These are phyloP conservation scores for Trissolcus brochymenae DNA, from an alignment of 2,888 invertebrate genomes.

Conservation along the genomic window DNA sequence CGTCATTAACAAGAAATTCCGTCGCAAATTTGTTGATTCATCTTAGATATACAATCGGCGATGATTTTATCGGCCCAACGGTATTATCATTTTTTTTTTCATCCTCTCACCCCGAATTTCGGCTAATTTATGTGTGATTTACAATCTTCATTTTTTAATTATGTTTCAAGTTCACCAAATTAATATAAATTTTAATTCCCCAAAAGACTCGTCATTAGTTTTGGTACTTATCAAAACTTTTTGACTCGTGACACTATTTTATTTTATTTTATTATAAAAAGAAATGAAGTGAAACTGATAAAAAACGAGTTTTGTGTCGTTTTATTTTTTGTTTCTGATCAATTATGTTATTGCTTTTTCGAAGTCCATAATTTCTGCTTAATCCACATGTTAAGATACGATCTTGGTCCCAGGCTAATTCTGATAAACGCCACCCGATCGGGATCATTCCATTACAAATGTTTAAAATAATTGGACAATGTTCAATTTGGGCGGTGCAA, in stretches of 20 bases:
- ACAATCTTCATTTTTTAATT: no score
- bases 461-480: slow-evolving; percentile 44
- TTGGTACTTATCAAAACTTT: no score
- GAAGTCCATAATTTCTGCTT: slow-evolving; percentile 8
- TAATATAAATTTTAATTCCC: no score
- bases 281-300: not conserved
- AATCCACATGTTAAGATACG: slow-evolving; percentile 2
- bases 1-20: slow-evolving; percentile 24
- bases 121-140: no score
- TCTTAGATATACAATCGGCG: slow-evolving; percentile 3
- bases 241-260: no score
- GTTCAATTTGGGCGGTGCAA: slow-evolving; percentile 34
- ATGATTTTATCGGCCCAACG: slow-evolving; percentile 1
- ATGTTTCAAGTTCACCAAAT: no score
- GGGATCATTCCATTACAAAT: slow-evolving; percentile 35
- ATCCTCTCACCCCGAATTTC: no score
- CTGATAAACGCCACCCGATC: slow-evolving; percentile 7
- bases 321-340: no score
- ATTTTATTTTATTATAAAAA: not conserved
- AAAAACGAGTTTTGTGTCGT: not conserved
- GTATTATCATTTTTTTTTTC: slow-evolving; percentile 4
- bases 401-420: slow-evolving; percentile 11
- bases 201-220: no score
- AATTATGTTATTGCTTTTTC: no score
- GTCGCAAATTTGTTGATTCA: slow-evolving; percentile 18